phyloP scores from a whole-genome alignment of 2,797 vertebrate species.

The Hemibagrus guttatus region DNA sequence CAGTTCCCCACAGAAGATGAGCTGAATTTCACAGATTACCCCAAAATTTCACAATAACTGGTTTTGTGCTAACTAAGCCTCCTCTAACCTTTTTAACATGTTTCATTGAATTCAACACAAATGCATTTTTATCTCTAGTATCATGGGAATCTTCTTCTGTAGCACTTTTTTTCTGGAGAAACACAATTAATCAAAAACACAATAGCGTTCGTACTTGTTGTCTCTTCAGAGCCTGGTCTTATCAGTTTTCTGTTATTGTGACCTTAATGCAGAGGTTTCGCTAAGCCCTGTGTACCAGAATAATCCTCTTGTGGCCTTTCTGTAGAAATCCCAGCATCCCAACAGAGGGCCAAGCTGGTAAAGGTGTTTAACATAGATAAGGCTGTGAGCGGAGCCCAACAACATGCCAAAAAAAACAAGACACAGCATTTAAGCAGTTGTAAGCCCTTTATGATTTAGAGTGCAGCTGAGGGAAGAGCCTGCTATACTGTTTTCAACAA shows the following conservation, averaged over 20 bases:
- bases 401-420: slow-evolving; percentile 49
- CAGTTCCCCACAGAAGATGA: neutral
- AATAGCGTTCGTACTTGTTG: slow-evolving; percentile 39
- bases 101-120: slow-evolving; percentile 16
- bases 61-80: slow-evolving; percentile 10
- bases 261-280: slow-evolving; percentile 71
- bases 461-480: slow-evolving; percentile 1
- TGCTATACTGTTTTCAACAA: slow-evolving; percentile 58
- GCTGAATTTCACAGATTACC: slow-evolving; percentile 3
- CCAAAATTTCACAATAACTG: neutral
- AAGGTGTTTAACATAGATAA: slow-evolving; percentile 82
- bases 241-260: slow-evolving; percentile 69
- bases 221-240: slow-evolving; percentile 58
- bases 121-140: slow-evolving; percentile 15
- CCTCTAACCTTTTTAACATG: slow-evolving; percentile 2
- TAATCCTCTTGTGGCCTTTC: slow-evolving; percentile 68
- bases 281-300: slow-evolving; percentile 58
- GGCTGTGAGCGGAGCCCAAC: slow-evolving; percentile 59
- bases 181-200: slow-evolving; percentile 46
- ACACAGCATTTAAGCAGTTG: slow-evolving; percentile 62
- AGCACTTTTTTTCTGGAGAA: slow-evolving; percentile 35
- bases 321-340: slow-evolving; percentile 66
- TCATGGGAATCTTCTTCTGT: slow-evolving; percentile 23
- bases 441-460: slow-evolving; percentile 44
- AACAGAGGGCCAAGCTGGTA: slow-evolving; percentile 66